Conservation (phyloP, 2,888 invertebrate species). For the Antitype chi region DNA sequence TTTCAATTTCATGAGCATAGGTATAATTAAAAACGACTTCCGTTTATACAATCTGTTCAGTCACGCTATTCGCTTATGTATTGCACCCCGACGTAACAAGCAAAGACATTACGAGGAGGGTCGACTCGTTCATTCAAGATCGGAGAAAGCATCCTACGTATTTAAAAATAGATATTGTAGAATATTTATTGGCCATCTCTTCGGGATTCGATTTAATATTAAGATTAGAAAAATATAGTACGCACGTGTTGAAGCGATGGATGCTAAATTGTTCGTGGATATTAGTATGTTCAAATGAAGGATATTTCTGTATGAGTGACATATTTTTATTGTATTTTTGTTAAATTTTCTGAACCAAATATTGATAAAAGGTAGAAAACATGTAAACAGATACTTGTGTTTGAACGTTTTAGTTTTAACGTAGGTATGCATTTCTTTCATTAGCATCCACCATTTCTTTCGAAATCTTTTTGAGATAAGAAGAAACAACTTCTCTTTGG, state of each 20-base stretch:
- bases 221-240: conserved; percentile 86
- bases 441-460: too few relatives aligned
- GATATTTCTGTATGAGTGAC: conserved; percentile 26
- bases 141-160: conserved; percentile 89
- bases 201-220: conserved; percentile 88
- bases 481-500: too few relatives aligned
- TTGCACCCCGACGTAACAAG: conserved; percentile 72
- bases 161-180: conserved; percentile 89
- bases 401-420: too few relatives aligned
- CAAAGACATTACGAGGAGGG: conserved; percentile 87
- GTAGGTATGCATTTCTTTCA: too few relatives aligned
- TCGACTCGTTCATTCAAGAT: conserved; percentile 89
- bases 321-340: conserved; percentile 15
- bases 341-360: background rate
- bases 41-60: conserved; percentile 5
- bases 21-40: background rate
- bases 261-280: conserved; percentile 75
- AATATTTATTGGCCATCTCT: conserved; percentile 88
- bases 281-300: conserved; percentile 63
- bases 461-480: too few relatives aligned
- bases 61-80: conserved; percentile 66
- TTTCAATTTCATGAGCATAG: background rate
- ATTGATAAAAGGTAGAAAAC: background rate
- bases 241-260: conserved; percentile 80
- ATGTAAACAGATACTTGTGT: background rate